These are phyloP conservation scores for Caenorhabditis brenneri DNA, from an alignment of 1,140 invertebrate species.

Conservation along the genomic window DNA sequence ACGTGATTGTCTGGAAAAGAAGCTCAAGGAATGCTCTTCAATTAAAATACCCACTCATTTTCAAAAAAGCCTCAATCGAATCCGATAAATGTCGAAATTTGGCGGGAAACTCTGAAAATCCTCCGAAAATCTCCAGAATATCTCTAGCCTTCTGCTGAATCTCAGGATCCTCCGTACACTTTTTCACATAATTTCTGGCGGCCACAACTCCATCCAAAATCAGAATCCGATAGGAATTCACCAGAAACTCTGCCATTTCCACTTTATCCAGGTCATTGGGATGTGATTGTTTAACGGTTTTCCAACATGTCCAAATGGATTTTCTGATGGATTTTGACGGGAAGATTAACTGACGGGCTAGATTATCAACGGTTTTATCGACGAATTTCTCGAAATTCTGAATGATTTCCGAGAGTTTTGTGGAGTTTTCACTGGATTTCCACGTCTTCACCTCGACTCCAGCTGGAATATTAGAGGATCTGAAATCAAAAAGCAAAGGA, in stretches of 20 bases:
- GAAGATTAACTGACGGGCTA: not conserved
- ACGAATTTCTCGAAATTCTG: not conserved
- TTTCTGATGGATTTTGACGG: slow-evolving; percentile 5
- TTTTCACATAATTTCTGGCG: not conserved
- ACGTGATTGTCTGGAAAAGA: not conserved
- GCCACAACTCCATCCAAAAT: slow-evolving; percentile 16
- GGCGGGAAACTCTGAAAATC: slow-evolving; percentile 19
- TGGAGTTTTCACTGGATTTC: not conserved
- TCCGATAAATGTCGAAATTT: slow-evolving; percentile 16
- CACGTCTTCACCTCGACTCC: slow-evolving; percentile 13
- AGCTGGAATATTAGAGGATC: not conserved
- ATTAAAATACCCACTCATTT: not conserved
- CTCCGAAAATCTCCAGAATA: not conserved
- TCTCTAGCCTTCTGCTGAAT: not conserved
- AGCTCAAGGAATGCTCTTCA: not conserved
- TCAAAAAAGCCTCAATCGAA: not conserved
- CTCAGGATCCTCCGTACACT: not conserved
- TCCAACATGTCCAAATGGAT: slow-evolving; percentile 4
- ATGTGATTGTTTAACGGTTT: not conserved
- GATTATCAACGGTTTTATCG: not conserved
- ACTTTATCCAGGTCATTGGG: not conserved
- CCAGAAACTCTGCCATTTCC: not conserved
- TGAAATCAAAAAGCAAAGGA: not conserved
- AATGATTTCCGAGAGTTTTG: not conserved
- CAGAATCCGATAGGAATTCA: not conserved